phyloP scores from a whole-genome alignment of 1,140 invertebrate genomes.

The Cheumatopsyche charites region DNA sequence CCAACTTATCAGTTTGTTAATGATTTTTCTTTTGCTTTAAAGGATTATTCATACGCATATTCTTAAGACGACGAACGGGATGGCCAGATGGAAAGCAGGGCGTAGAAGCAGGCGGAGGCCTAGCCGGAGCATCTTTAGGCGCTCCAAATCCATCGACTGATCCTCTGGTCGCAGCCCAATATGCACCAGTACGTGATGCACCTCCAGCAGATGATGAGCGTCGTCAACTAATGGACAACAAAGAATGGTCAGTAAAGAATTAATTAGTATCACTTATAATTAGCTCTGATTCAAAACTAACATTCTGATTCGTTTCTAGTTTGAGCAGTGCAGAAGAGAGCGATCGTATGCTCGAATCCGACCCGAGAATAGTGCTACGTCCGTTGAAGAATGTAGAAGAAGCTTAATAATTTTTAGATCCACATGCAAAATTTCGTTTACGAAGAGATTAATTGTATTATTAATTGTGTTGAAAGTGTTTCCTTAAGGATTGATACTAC shows the following conservation, averaged over 20 bases:
- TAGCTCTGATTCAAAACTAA: slow-evolving; percentile 29
- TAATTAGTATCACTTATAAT: too few relatives aligned
- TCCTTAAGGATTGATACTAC: slow-evolving; percentile 2
- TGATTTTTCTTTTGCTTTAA: not conserved
- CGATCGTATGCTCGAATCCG: slow-evolving; percentile 70
- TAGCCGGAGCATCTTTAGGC: slow-evolving; percentile 52
- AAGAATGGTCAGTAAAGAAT: slow-evolving; percentile 64
- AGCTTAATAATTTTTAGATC: slow-evolving; percentile 52
- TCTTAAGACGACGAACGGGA: slow-evolving; percentile 32
- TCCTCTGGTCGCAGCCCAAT: slow-evolving; percentile 70
- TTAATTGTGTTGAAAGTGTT: not conserved
- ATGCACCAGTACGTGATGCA: slow-evolving; percentile 71
- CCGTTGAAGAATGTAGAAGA: slow-evolving; percentile 62
- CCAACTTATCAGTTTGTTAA: not conserved
- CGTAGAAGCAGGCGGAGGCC: slow-evolving; percentile 52
- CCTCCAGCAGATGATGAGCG: slow-evolving; percentile 69
- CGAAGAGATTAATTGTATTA: not conserved
- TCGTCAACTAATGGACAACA: slow-evolving; percentile 73
- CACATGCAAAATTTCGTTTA: not conserved
- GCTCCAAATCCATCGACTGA: slow-evolving; percentile 73
- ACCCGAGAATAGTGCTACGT: slow-evolving; percentile 68
- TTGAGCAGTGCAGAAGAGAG: slow-evolving; percentile 69
- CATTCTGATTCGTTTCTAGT: slow-evolving; percentile 58
- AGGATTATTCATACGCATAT: slow-evolving; percentile 39
- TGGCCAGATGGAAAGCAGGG: slow-evolving; percentile 49